Evolutionary conservation across 2,888 invertebrate species (phyloP).

Genomic region (Lasioglossum zephyrum): DNA sequence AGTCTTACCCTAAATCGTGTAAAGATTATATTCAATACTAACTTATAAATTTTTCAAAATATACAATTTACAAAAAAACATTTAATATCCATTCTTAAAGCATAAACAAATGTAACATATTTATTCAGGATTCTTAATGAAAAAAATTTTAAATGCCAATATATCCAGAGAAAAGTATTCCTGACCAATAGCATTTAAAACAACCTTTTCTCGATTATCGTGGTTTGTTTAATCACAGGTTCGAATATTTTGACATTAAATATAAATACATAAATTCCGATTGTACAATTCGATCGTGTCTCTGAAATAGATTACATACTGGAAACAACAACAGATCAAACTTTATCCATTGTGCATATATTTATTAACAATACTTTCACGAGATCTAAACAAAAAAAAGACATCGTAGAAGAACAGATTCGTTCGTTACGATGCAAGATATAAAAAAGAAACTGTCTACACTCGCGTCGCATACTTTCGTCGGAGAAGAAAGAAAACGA

Average conservation of each 20-base stretch:
- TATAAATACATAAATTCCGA: not conserved
- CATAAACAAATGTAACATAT: conserved; percentile 4
- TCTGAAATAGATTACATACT: not conserved
- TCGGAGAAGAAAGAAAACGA: not conserved
- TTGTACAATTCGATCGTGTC: not conserved
- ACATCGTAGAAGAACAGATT: not conserved
- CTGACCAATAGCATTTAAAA: not conserved
- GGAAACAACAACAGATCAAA: not conserved
- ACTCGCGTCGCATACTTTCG: not conserved
- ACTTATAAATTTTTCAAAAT: conserved; percentile 52
- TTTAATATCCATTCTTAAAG: conserved; percentile 44
- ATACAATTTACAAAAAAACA: conserved; percentile 27
- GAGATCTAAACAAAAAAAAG: conserved; percentile 14
- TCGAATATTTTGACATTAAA: not conserved
- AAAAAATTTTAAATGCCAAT: not conserved
- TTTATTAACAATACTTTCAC: not conserved
- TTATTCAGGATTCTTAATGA: not conserved
- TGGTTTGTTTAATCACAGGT: not conserved
- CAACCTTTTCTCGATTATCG: not conserved
- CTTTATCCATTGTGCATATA: not conserved
- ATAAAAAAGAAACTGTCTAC: not conserved
- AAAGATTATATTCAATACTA: not conserved
- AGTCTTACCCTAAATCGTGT: not conserved
- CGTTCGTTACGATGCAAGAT: conserved; percentile 23
- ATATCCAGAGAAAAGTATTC: not conserved